phyloP scores from a whole-genome alignment of 2,113 vertebrate genomes.

The Motacilla tschutschensis region DNA sequence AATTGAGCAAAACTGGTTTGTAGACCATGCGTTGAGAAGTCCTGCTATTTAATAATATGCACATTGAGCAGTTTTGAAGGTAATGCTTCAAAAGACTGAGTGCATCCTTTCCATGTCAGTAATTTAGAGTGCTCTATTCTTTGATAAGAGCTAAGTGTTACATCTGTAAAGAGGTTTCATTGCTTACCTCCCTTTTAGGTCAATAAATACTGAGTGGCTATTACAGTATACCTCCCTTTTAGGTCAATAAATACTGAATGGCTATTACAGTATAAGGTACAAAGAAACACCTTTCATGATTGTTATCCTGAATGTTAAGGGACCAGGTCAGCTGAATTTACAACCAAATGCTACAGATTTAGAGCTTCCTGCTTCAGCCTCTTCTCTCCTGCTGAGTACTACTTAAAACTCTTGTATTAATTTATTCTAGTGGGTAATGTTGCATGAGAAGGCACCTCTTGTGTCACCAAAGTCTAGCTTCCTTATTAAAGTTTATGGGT shows the following conservation, averaged over 20 bases:
- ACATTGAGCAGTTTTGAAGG: neutral
- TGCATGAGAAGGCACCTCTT: rapidly evolving
- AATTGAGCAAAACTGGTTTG: neutral
- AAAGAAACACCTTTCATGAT: neutral
- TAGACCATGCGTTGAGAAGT: neutral
- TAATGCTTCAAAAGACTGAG: neutral
- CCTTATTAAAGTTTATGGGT: neutral
- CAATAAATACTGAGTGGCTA: neutral
- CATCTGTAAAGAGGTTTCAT: neutral
- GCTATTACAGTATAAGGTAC: neutral
- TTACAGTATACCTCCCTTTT: neutral
- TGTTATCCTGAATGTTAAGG: neutral
- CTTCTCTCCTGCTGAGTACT: neutral
- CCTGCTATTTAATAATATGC: neutral
- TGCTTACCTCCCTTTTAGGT: neutral
- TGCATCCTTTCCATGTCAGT: neutral
- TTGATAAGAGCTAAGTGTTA: neutral
- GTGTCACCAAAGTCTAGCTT: neutral
- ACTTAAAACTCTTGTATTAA: neutral
- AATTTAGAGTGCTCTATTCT: neutral
- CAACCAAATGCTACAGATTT: neutral
- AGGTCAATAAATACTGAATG: neutral
- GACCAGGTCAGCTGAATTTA: neutral
- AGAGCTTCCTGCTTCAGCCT: neutral
- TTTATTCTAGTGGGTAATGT: neutral